Percentiles rank a stretch among this genome's conserved stretches.
These are phyloP conservation scores for Apostichopus parvimensis DNA, from an alignment of 35 echinoderm and acorn worm species.

Conservation along the genomic window DNA sequence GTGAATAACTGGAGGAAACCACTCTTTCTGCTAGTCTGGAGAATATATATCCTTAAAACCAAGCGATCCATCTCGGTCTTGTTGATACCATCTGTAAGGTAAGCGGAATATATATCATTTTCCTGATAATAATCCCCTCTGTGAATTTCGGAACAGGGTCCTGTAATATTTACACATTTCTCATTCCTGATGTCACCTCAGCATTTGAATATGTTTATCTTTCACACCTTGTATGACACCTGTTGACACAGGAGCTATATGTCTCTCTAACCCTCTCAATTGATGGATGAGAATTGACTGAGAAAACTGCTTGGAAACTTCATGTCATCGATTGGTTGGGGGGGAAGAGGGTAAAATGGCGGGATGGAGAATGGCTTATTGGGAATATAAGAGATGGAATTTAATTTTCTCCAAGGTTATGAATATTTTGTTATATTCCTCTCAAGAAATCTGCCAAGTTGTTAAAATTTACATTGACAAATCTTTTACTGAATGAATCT, in stretches of 20 bases:
- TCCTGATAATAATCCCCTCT: background rate
- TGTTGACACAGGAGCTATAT: constrained; percentile 42
- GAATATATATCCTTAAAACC: background rate
- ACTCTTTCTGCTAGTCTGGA: too few species aligned
- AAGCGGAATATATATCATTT: background rate
- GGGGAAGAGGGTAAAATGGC: too few species aligned
- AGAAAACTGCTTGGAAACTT: too few species aligned
- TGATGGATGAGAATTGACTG: background rate
- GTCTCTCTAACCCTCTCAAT: background rate
- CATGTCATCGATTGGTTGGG: too few species aligned
- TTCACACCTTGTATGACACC: constrained; percentile 23
- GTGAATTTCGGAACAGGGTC: background rate
- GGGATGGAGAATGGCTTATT: too few species aligned
- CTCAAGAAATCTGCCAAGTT: too few species aligned
- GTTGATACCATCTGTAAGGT: background rate
- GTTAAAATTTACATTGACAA: too few species aligned
- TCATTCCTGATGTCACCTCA: constrained; percentile 8
- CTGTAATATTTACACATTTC: constrained; percentile 21
- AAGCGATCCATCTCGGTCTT: background rate
- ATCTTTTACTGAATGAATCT: too few species aligned
- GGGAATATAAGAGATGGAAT: too few species aligned
- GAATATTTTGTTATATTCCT: too few species aligned
- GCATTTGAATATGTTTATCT: constrained; percentile 15
- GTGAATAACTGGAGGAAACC: too few species aligned
- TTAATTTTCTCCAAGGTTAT: too few species aligned